Conservation (phyloP, 1,140 invertebrate genomes). For the Philopotamus ludificatus region DNA sequence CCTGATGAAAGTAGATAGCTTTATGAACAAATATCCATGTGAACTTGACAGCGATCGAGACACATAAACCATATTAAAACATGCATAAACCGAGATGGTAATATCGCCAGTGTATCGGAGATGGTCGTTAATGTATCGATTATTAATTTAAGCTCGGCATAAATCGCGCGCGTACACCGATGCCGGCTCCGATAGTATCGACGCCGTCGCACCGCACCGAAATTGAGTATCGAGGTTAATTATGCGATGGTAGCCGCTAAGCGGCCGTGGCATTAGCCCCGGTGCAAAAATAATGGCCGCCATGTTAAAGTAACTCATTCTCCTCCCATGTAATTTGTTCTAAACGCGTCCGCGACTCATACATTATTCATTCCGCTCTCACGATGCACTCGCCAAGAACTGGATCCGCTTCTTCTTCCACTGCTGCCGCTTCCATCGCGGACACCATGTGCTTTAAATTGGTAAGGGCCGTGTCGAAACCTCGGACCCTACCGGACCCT, state of each 20-base stretch:
- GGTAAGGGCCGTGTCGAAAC: no score
- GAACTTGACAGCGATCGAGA: slow-evolving; percentile 19
- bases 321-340: slow-evolving; percentile 18
- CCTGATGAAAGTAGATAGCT: slow-evolving; percentile 21
- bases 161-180: no score
- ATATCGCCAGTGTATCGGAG: no score
- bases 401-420: neutral
- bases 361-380: slow-evolving; percentile 22
- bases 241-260: neutral
- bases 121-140: no score
- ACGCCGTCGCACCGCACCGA: no score
- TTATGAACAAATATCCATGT: slow-evolving; percentile 15
- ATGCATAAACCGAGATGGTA: no score
- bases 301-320: slow-evolving; percentile 14
- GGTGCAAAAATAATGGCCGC: slow-evolving; percentile 11
- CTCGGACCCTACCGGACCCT: no score
- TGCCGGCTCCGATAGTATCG: no score
- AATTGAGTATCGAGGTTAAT: slow-evolving; percentile 17
- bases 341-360: slow-evolving; percentile 21
- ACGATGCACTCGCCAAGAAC: slow-evolving; percentile 1
- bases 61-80: no score
- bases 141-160: no score
- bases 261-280: slow-evolving; percentile 20
- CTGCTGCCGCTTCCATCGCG: neutral
- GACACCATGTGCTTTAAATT: neutral